Evolutionary conservation across 2,888 invertebrate species (phyloP).

Genomic region (Drosophila melanocephala): DNA sequence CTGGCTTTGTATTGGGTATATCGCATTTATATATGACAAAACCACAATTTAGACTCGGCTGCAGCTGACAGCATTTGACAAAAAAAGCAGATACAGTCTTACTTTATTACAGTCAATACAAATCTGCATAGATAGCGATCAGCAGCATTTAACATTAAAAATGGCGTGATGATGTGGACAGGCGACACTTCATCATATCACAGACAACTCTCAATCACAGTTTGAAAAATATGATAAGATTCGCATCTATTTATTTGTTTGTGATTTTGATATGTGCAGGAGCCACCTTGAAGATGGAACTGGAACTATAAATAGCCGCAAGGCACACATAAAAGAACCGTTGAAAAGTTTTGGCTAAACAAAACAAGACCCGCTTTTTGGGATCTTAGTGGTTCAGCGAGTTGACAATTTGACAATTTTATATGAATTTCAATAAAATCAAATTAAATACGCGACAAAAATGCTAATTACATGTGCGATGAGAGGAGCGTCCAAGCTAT

Average conservation of each 20-base stretch:
- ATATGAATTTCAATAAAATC: conserved; percentile 78
- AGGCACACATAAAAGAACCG: conserved; percentile 22
- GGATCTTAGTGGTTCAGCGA: conserved; percentile 74
- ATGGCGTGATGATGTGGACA: conserved; percentile 63
- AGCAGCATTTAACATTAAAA: conserved; percentile 61
- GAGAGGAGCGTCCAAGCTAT: conserved; percentile 30
- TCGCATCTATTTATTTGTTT: conserved; percentile 7
- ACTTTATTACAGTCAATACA: conserved; percentile 40
- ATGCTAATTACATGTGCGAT: conserved; percentile 66
- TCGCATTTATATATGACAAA: conserved; percentile 10
- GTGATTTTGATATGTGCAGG: conserved; percentile 35
- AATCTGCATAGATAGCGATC: conserved; percentile 68
- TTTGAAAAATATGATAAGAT: not conserved
- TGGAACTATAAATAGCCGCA: conserved; percentile 45
- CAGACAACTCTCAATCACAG: conserved; percentile 6
- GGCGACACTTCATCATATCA: conserved; percentile 60
- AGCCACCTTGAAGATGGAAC: conserved; percentile 16
- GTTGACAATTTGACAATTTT: conserved; percentile 72
- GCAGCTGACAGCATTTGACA: conserved; percentile 14
- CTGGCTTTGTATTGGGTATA: conserved; percentile 46
- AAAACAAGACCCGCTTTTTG: conserved; percentile 42
- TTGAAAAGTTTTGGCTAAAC: conserved; percentile 40
- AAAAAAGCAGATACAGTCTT: conserved; percentile 34
- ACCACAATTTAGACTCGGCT: not conserved
- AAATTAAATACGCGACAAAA: conserved; percentile 79